A percentile compares a stretch with the other conserved stretches of the same genome.
phyloP scores from a whole-genome alignment of 2,113 vertebrate species.

The Aythya baeri region DNA sequence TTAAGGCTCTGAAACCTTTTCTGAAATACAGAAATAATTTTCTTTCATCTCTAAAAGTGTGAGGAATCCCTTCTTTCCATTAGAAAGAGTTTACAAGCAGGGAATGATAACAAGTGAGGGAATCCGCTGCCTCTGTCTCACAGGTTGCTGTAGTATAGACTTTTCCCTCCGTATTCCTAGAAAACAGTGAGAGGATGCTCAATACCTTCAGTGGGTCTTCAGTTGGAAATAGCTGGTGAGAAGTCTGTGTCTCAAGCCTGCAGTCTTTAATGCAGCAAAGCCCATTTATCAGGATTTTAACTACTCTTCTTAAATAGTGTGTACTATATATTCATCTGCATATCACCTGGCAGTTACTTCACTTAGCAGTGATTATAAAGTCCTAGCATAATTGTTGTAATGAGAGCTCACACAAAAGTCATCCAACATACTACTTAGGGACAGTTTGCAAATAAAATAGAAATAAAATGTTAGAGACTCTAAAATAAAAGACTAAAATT shows the following conservation, averaged over 20 bases:
- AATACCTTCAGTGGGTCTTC: neutral
- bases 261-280: neutral
- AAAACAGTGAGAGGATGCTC: neutral
- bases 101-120: neutral
- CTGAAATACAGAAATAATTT: neutral
- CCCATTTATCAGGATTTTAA: neutral
- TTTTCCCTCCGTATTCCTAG: neutral
- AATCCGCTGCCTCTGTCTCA: neutral
- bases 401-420: neutral
- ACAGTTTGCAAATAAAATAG: neutral
- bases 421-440: neutral
- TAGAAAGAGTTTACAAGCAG: neutral
- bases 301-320: neutral
- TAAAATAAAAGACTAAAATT: neutral
- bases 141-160: neutral
- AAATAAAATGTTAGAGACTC: neutral
- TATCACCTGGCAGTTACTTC: neutral
- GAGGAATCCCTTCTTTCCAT: neutral
- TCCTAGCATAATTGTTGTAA: neutral
- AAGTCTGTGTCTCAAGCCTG: neutral
- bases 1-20: neutral
- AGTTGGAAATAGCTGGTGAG: neutral
- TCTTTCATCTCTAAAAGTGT: neutral
- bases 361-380: neutral
- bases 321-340: neutral